Evolutionary conservation across 1,140 invertebrate genomes (phyloP).

Genomic region (Aphelenchoides avenae): DNA sequence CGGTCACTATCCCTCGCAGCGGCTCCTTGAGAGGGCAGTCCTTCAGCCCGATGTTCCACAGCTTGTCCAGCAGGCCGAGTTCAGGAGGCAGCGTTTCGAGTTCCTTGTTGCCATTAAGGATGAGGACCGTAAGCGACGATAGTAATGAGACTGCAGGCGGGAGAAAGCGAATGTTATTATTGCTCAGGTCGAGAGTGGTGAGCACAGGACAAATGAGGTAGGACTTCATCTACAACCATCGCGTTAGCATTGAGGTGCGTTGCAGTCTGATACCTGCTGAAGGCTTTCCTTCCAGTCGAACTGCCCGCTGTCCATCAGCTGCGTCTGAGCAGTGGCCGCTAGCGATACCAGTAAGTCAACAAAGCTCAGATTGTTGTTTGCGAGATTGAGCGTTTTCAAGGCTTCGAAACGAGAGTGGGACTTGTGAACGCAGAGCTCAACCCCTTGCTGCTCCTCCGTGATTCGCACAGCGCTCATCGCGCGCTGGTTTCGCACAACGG

Average conservation of each 20-base stretch:
- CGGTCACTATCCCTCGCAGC: slow-evolving; percentile 82
- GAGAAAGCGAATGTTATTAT: slow-evolving; percentile 76
- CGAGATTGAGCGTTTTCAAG: slow-evolving; percentile 74
- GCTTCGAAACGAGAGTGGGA: slow-evolving; percentile 75
- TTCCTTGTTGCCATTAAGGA: slow-evolving; percentile 81
- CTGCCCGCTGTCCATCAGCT: slow-evolving; percentile 47
- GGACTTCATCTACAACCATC: slow-evolving; percentile 12
- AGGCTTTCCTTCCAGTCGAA: slow-evolving; percentile 18
- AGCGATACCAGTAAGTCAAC: slow-evolving; percentile 37
- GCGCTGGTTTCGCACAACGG: slow-evolving; percentile 53
- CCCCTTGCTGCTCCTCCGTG: slow-evolving; percentile 15
- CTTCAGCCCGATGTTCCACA: slow-evolving; percentile 91
- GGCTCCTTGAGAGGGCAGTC: slow-evolving; percentile 80
- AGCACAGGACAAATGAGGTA: slow-evolving; percentile 83
- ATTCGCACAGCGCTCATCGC: slow-evolving; percentile 45
- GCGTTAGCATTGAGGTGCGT: slow-evolving; percentile 9
- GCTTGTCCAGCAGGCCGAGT: slow-evolving; percentile 81
- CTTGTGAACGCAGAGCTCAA: slow-evolving; percentile 70
- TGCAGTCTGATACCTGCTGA: slow-evolving; percentile 12
- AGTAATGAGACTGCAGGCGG: slow-evolving; percentile 80
- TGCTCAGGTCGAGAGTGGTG: slow-evolving; percentile 87
- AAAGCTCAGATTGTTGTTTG: slow-evolving; percentile 75
- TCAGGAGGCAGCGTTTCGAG: slow-evolving; percentile 82
- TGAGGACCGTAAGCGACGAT: slow-evolving; percentile 82
- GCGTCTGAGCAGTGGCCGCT: slow-evolving; percentile 71